Base-by-base conservation (phyloP, 2,888 invertebrate genomes). In the Mellilla xanthometata region DNA sequence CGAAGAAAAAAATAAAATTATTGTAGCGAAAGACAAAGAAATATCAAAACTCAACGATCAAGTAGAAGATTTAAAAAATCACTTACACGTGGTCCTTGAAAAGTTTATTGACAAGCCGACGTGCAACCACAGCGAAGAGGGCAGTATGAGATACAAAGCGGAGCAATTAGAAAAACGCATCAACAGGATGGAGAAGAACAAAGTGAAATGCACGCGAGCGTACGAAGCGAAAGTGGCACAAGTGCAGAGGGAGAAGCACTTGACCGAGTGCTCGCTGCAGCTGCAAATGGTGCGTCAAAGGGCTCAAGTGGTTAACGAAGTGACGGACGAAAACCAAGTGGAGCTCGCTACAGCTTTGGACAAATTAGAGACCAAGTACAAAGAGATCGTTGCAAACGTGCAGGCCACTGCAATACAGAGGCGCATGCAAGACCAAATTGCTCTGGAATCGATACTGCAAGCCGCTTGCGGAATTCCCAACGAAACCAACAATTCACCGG, bases 321-420 rank as follows among this genome's bases (percentile, higher is more conserved):
- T 76, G 10, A 62, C 75, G 2, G 75, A 76, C 29, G 82, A 87
- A 53, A 77, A 72, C 52, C 81, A 84, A 64, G 48, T 57, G 2
- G 86, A 87, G 56, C 42, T 85, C 4, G 65, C 52, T n/a, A 52
- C 63, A 22, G 72, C 80, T 6, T 49, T 88, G 3, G 78, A 79
- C 11, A 88, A 85, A 62, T 62, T 89, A 12, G 88, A 89, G 61
- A 60, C 50, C 12, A 87, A 82, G 60, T 89, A 87, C 54, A 87
- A 85, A 59, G 81, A 84, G 10, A 83, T 88, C 6, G 80, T 89
- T 10, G 82, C 81, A 1, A 84, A 76, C 41, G 74, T 88, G 41
- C 88, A 89, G 67, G 73, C 83, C 1, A 84, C 85, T 0, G 83
- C 88, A 2, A 80, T 87, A 50, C 85, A 89, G 54, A 61, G 85